Conservation (phyloP, 2,797 vertebrate species). For the Stomatorhinus walkeri region DNA sequence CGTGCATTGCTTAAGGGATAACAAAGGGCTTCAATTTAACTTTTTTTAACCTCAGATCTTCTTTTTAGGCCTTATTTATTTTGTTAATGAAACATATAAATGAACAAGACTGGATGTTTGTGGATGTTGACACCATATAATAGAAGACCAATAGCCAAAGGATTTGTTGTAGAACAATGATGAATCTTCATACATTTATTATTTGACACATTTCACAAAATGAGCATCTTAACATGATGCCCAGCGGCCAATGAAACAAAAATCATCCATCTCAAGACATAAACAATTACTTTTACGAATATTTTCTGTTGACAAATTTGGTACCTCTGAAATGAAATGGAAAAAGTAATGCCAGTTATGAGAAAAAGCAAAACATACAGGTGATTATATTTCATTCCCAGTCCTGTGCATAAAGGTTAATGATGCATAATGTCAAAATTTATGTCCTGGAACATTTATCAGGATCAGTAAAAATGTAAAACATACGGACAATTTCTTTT, state of each 20-base stretch:
- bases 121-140: neutral
- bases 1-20: neutral
- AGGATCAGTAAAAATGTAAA: slow-evolving; percentile 39
- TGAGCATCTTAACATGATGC: neutral
- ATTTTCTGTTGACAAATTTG: slow-evolving; percentile 31
- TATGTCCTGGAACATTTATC: slow-evolving; percentile 42
- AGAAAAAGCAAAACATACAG: slow-evolving; percentile 31
- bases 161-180: slow-evolving; percentile 20
- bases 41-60: neutral
- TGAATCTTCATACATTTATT: neutral
- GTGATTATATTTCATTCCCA: slow-evolving; percentile 36
- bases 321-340: slow-evolving; percentile 31
- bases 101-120: neutral
- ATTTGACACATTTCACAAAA: neutral
- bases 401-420: slow-evolving; percentile 43
- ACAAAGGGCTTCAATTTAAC: neutral
- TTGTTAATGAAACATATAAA: neutral
- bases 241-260: neutral
- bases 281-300: slow-evolving; percentile 20
- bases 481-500: slow-evolving; percentile 33
- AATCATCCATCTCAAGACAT: slow-evolving; percentile 7
- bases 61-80: neutral
- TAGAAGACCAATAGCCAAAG: neutral
- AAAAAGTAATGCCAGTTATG: slow-evolving; percentile 35
- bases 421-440: slow-evolving; percentile 50